Base-by-base conservation (phyloP, 2,888 invertebrate genomes). In the Pocota personata region DNA sequence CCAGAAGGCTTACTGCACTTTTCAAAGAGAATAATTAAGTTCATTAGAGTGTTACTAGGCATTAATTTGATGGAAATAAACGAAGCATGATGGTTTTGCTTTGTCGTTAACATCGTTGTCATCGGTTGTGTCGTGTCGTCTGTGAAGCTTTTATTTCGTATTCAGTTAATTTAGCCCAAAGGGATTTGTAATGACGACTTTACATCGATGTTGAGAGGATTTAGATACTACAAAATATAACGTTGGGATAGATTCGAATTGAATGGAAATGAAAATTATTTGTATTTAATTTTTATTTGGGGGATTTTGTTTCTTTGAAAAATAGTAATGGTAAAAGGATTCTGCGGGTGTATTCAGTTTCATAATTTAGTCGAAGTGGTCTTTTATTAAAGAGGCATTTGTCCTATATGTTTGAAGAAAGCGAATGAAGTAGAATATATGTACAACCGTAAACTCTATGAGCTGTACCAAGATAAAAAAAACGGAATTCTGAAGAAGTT, bases 21-120 rank as follows among this genome's bases (percentile, higher is more conserved):
- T 71, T 78, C 71, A 78, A 78, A 78, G 55, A 60, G 71, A 78
- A 78, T 78, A 78, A 78, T 52, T 71, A n/a, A 62, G 71, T 78
- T 78, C 78, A 35, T 55, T 62, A 27, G 35, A 57, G 62, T 71
- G 16, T 32, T 71, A 27, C 62, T 58, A 30, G 50, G 16, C 16
- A 77, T 35, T 69, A 57, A 60, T 50, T 40, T 48, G 58, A 77
- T 60, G 32, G 77, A 60, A 77, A 60, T 77, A 77, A 77, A 77
- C 69, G 77, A 69, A 69, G 50, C 76, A 67, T 77, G 67, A 58
- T 50, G 67, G 52, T 77, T 77, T 77, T 50, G 67, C 60, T 77
- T 77, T 77, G 69, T 77, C 50, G 60, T 69, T 77, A 30, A n/a
- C 58, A n/a, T 48, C 46, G 46, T 46, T 32, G 64, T 43, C 14